Evolutionary conservation across 2,113 vertebrate genomes (phyloP), one percentile per base, ranked within the genome.

Genomic region (Lynx canadensis): DNA sequence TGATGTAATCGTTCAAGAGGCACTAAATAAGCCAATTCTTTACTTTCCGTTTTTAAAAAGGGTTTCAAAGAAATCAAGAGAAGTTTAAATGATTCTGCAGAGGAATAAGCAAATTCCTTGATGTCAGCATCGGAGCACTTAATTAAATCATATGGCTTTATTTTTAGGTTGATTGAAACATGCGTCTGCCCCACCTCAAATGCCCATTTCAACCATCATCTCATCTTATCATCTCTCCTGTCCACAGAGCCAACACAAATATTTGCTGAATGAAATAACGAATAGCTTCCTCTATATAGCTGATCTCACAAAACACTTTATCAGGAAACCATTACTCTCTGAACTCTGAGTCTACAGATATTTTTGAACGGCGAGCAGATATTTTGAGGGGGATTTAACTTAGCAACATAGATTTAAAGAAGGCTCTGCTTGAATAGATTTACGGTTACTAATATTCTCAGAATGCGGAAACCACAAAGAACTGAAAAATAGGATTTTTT

Each of bases 401-500:
- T 55, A 78, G 41, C 31, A 90, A 93, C 94, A 76, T 36, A 52
- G 38, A 89, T 91, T 76, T 41, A 83, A 68, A 79, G 88, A 86
- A 23, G 13, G 5, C 1, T 82, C 45, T 31, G 21, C 50, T 74
- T 16, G 14, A 68, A 74, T 11, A 63, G 23, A 81, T 86, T 48
- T 91, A 4, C 14, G 9, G 63, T 55, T 27, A 5, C 16, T 60
- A 48, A 81, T 33, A 63, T 45, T 93, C 29, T 85, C 76, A 45
- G 18, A 23, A 41, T 57, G 27, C 1, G 2, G 65, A 91, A 90
- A 68, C 21, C 36, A 60, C 33, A 73, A 87, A 95, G 14, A 91
- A 95, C n/a, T 79, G 50, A 91, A 81, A 80, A 82, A 69, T 19
- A 21, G 3, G 9, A 65, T 76, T 60, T 48, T 74, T 89, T 74